Base-by-base conservation (phyloP, 2,797 vertebrate species). In the Gallinago solitaria region DNA sequence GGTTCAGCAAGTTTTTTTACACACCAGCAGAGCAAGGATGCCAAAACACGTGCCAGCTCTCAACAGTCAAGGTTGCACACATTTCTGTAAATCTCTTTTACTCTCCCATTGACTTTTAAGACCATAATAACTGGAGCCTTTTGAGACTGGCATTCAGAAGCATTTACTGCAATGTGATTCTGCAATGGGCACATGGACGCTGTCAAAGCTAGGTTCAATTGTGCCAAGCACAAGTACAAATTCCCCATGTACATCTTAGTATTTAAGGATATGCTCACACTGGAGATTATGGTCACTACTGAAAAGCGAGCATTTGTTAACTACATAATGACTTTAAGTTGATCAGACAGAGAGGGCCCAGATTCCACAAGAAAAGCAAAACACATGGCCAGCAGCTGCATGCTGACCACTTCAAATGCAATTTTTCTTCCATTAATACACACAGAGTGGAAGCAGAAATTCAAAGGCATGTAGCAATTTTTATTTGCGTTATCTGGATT, bases 401-500 rank as follows among this genome's bases (percentile, higher is more conserved):
- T 16, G 41, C 11, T 60, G 53, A 93, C 60, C 57, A 37, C 65
- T 89, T 68, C 53, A 80, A 89, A 50, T 17, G 41, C n/a, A 51
- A n/a, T 90, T 87, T 83, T 77, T 33, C 27, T 81, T 69, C 60
- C 21, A 19, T 25, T 77, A 87, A 65, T 10, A 41, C 16, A 18
- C 16, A 12, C 12, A 75, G 50, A 77, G n/a, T 7, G 10, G 61
- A 70, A 33, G 37, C 51, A 65, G 37, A 78, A 89, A 92, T 87
- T 89, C 88, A 94, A 92, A 95, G 50, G 37, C 61, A 81, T 30
- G 69, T 19, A 68, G 53, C 33, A 67, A 43, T 83, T 89, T 90
- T 87, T 88, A 89, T 89, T 95, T 87, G 39, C 71, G 95, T 80
- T 50, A 48, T 65, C 78, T n/a, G 20, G 78, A 77, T 87, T 77